Conservation (phyloP, 2,797 vertebrate genomes). For the Gila robusta region DNA sequence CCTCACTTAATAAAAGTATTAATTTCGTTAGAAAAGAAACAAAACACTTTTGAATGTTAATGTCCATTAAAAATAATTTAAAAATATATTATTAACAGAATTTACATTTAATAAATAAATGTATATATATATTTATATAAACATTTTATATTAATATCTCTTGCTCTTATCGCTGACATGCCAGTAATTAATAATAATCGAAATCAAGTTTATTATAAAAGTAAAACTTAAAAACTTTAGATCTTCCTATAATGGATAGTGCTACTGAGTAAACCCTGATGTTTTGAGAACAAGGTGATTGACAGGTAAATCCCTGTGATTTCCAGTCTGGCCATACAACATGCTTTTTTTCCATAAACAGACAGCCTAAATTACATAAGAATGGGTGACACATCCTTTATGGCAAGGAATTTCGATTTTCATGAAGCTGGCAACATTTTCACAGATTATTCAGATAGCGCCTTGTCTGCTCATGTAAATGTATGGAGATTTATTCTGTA, state of each 20-base stretch:
- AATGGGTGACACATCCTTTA: slow-evolving; percentile 58
- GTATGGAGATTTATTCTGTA: slow-evolving; percentile 77
- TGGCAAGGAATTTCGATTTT: slow-evolving; percentile 72
- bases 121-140: background rate
- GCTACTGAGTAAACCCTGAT: background rate
- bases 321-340: slow-evolving; percentile 25
- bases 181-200: background rate
- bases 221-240: background rate
- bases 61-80: background rate
- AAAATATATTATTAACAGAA: background rate
- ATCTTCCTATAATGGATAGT: background rate
- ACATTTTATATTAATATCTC: background rate
- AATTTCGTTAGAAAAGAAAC: background rate
- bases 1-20: background rate
- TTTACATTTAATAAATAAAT: background rate
- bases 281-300: slow-evolving; percentile 27
- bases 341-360: slow-evolving; percentile 58
- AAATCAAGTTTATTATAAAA: background rate
- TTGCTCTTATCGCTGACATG: background rate
- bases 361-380: slow-evolving; percentile 54
- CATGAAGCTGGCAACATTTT: slow-evolving; percentile 74
- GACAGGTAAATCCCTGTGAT: slow-evolving; percentile 31
- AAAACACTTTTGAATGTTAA: background rate
- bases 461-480: slow-evolving; percentile 74
- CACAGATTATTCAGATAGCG: slow-evolving; percentile 70